Base-by-base conservation (phyloP, 2,797 vertebrate species). In the Ctenochaetus hawaiiensis region DNA sequence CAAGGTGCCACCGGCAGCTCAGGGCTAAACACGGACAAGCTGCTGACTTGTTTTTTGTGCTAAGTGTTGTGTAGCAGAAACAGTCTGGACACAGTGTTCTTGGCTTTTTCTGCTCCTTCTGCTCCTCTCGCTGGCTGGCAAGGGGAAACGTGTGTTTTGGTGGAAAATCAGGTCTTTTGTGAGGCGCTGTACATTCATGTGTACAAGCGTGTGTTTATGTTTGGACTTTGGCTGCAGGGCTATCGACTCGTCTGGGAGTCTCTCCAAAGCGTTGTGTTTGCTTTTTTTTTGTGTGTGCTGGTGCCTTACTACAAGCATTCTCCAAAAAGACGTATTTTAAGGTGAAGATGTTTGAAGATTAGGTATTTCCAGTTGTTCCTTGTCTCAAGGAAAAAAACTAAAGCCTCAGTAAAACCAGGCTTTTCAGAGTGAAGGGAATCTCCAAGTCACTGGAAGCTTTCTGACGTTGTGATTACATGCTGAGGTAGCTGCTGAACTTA, bases 11-110 rank as follows among this genome's bases (percentile, higher is more conserved):
- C 12, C 54, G 74, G 23, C 63, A 61, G 49, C 45, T 71, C 49
- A 64, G 54, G 7, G 7, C 54, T 63, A 41, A 68, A 68, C 52
- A 65, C 22, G 17, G n/a, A 76, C 54, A 77, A 39, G 71, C 60
- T 13, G 43, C 60, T 63, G 20, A 72, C 12, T 53, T 69, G 53
- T 75, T 48, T 71, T 71, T 39, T 81, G n/a, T 78, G 67, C 56
- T 75, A 8, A 44, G 54, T 16, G 39, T 23, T 23, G 14, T 59
- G 62, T 43, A 67, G 26, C 18, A 41, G 39, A 41, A 45, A 49
- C 18, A 10, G 53, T 58, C 6, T 69, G 80, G 52, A 82, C 84
- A 77, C 74, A 82, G 47, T 86, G 79, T 87, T 82, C 81, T 66
- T 57, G 39, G 30, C 23, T 53, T 77, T 66, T 2, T 64, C 22